Conservation (phyloP, 1,140 invertebrate genomes). For the Diuraphis noxia region DNA sequence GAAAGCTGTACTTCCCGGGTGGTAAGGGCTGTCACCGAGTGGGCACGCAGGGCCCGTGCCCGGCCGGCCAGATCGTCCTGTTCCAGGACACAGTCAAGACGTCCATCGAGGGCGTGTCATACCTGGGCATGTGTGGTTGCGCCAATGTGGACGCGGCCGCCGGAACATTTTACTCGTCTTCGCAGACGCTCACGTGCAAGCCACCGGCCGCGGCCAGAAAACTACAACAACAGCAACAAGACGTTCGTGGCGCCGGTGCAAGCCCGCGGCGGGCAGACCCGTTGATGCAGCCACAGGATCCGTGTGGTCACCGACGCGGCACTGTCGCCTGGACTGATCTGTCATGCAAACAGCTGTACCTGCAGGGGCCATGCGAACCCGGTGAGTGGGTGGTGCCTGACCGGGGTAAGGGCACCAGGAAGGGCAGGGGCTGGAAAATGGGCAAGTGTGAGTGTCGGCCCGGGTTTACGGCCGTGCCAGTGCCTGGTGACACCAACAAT, state of each 20-base stretch:
- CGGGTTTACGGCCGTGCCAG: conserved; percentile 63
- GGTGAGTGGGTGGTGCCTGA: conserved; percentile 73
- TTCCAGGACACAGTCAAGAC: conserved; percentile 76
- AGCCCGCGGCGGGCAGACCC: conserved; percentile 1
- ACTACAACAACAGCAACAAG: not conserved
- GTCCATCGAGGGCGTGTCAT: conserved; percentile 77
- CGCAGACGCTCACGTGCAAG: conserved; percentile 34
- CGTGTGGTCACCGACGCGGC: conserved; percentile 55
- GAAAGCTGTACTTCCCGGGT: conserved; percentile 73
- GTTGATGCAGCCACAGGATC: conserved; percentile 55
- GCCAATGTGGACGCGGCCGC: conserved; percentile 59
- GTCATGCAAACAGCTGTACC: conserved; percentile 57
- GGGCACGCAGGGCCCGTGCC: conserved; percentile 73
- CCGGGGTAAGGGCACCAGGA: conserved; percentile 59
- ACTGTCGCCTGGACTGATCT: conserved; percentile 56
- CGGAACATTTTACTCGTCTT: conserved; percentile 52
- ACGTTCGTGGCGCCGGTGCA: not conserved
- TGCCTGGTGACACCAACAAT: conserved; percentile 57
- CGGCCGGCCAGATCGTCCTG: conserved; percentile 70
- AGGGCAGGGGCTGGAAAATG: conserved; percentile 57
- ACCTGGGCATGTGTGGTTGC: conserved; percentile 78
- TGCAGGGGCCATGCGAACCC: conserved; percentile 67
- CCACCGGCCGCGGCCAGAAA: not conserved
- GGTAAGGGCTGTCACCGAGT: conserved; percentile 75
- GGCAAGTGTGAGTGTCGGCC: conserved; percentile 72